Percentiles rank a stretch among this genome's conserved stretches.
Evolutionary conservation across 1,140 invertebrate genomes (phyloP).

Genomic region (Helicoverpa zea): DNA sequence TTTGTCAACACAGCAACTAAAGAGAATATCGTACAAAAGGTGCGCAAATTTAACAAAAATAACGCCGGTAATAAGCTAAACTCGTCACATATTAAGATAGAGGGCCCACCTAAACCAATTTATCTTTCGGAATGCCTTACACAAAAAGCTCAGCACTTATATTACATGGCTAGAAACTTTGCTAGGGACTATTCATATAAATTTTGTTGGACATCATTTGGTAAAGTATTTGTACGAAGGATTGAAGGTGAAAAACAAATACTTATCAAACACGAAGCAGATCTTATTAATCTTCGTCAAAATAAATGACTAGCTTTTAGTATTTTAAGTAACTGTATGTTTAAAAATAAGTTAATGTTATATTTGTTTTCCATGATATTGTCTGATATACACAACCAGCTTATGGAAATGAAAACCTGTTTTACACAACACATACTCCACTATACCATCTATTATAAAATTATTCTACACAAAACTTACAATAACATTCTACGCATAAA

Average conservation of each 20-base stretch:
- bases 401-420: too few species aligned
- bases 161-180: background rate
- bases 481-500: too few species aligned
- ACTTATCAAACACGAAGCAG: background rate
- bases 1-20: background rate
- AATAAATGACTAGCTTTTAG: too few species aligned
- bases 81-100: background rate
- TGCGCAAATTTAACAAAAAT: background rate
- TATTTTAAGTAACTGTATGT: too few species aligned
- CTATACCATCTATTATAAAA: too few species aligned
- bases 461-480: too few species aligned
- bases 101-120: background rate
- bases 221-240: background rate
- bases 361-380: too few species aligned
- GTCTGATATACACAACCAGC: too few species aligned
- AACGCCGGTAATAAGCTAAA: background rate
- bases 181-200: background rate
- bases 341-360: too few species aligned
- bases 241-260: background rate
- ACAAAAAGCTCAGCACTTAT: background rate
- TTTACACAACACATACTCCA: too few species aligned
- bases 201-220: background rate
- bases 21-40: background rate
- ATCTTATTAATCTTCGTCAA: too few species aligned
- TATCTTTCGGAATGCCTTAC: background rate